phyloP scores from a whole-genome alignment of 1,140 invertebrate genomes.

The Drosophila insularis region DNA sequence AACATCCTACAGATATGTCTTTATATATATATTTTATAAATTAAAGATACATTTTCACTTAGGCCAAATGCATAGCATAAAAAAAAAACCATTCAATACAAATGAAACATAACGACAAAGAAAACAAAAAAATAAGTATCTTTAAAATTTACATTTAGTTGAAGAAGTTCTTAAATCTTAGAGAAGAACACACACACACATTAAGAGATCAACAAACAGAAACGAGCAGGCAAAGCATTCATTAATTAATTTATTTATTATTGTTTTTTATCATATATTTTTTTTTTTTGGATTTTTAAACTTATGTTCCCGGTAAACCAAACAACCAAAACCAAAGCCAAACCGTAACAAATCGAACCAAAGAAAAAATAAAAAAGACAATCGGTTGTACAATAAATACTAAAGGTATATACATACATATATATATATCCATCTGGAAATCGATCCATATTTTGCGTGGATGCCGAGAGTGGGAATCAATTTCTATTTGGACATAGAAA shows the following conservation, averaged over 20 bases:
- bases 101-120: conserved; percentile 28
- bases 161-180: conserved; percentile 58
- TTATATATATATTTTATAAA: conserved; percentile 30
- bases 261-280: conserved; percentile 49
- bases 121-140: conserved; percentile 57
- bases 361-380: conserved; percentile 46
- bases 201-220: conserved; percentile 24
- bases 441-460: conserved; percentile 3
- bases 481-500: conserved; percentile 32
- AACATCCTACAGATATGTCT: conserved; percentile 43
- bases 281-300: conserved; percentile 49
- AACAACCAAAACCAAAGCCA: neutral
- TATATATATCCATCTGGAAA: neutral
- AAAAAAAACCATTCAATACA: conserved; percentile 41
- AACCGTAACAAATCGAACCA: neutral
- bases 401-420: conserved; percentile 26
- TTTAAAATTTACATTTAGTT: conserved; percentile 79
- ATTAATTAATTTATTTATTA: conserved; percentile 58
- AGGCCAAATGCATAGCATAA: conserved; percentile 37
- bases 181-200: conserved; percentile 32
- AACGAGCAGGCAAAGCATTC: conserved; percentile 69
- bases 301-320: conserved; percentile 29
- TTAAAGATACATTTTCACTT: conserved; percentile 1
- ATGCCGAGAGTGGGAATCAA: conserved; percentile 35
- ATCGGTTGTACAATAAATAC: conserved; percentile 73